These are phyloP conservation scores for Nymphalis polychloros DNA, from an alignment of 2,888 invertebrate species.

Conservation along the genomic window DNA sequence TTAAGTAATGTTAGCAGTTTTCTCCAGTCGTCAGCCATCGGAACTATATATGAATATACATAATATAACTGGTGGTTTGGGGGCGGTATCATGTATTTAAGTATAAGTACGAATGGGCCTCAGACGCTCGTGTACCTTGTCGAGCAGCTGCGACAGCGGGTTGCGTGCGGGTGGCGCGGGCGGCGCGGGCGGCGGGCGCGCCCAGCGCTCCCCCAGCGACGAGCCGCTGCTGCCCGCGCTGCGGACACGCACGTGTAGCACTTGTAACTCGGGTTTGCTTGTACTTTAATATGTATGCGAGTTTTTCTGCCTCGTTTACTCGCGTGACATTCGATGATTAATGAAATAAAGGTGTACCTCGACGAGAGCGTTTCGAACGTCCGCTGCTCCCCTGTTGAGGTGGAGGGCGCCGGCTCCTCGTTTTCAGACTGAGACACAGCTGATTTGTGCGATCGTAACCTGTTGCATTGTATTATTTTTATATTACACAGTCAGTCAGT, in stretches of 20 bases:
- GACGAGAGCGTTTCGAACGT: conserved; percentile 67
- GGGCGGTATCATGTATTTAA: too few relatives aligned
- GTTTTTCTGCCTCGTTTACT: too few relatives aligned
- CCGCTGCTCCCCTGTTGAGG: conserved; percentile 63
- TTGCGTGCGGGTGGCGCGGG: conserved; percentile 53
- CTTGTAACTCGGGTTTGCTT: too few relatives aligned
- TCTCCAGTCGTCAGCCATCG: too few relatives aligned
- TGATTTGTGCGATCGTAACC: conserved; percentile 57
- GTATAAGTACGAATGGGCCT: neutral
- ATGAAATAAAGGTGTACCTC: conserved; percentile 50
- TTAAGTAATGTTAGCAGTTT: too few relatives aligned
- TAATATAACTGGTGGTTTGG: too few relatives aligned
- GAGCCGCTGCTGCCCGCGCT: conserved; percentile 73
- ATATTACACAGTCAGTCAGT: neutral
- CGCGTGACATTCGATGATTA: too few relatives aligned
- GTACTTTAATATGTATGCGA: too few relatives aligned
- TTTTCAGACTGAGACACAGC: conserved; percentile 67
- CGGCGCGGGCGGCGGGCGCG: conserved; percentile 46
- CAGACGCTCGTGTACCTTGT: conserved; percentile 53
- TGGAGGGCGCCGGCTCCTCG: conserved; percentile 69
- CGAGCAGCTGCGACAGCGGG: conserved; percentile 67
- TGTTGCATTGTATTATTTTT: neutral
- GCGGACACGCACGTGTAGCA: neutral
- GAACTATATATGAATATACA: too few relatives aligned
- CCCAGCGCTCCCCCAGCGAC: conserved; percentile 58